Base-by-base conservation (phyloP, 1,140 invertebrate species). In the Drosophila oshimai region DNA sequence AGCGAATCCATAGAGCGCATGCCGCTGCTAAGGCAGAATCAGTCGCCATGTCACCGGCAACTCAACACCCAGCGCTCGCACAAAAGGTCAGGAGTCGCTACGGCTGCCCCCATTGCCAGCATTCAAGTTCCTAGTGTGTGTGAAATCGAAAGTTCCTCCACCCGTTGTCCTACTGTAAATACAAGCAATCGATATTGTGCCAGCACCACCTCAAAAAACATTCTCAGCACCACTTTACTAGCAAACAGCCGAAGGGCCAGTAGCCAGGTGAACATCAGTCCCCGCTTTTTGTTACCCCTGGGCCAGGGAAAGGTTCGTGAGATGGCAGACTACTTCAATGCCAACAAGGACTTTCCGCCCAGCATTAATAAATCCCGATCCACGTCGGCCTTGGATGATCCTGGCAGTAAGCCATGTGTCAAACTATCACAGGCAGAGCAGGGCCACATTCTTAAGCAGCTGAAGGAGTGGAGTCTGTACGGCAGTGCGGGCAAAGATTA, bases 241-340 rank as follows among this genome's bases (percentile, higher is more conserved):
- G 31, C 41, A n/a, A 36, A 15, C 57, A 37, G 42, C 31, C 69
- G 49, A 6, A 20, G 47, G 4, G 64, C 81, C 33, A 62, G 54
- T 33, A 89, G 87, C 34, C 74, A 89, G 24, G 68, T 60, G 20
- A 89, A 84, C 58, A 78, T 89, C 46, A 71, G 78, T 79, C 81
- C 88, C 42, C 62, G 36, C 37, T 79, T 80, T 15, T 42, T 58
- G 42, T 37, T 76, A 17, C 72, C 76, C 0, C 68, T 79, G n/a
- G 88, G 90, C 5, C 58, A 77, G 6, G 90, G 90, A 6, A 91
- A 91, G 42, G 92, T 89, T 83, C 93, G 68, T 68, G 93, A 93
- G 9, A 75, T 94, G 37, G 92, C 94, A 1, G 93, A 93, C 70
- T 93, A 93, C 73, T 95, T 94, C 69, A 81, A 92, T 47, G 61